Evolutionary conservation across 2,113 vertebrate genomes (phyloP), one percentile per base, ranked within the genome.

Genomic region (Phyllopteryx taeniolatus): DNA sequence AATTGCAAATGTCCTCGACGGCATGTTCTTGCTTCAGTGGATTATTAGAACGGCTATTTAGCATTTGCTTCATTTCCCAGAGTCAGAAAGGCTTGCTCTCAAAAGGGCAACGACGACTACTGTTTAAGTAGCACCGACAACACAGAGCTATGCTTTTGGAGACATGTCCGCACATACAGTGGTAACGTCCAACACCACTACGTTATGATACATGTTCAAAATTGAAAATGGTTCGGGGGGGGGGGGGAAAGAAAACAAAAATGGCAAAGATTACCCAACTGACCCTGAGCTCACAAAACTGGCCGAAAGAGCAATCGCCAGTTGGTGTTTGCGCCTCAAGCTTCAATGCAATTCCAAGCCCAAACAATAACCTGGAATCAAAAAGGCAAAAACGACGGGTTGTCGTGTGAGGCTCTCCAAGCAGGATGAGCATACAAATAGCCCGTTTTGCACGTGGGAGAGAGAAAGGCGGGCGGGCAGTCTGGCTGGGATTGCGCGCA

Each of bases 381-480:
- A 71, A 83, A 76, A 79, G 79, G 79, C 79, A 74, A 78, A 27
- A 76, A 79, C 73, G 85, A 78, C 43, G 73, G 80, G 82, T 86
- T 74, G 75, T 89, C 80, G 81, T 42, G 22, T 77, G 82, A 68
- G 1, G 78, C n/a, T 74, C 77, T 87, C 82, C 80, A 74, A 84
- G 85, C 49, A 59, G 87, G 83, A 86, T 85, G 35, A 81, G 84
- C 89, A 87, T 84, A 89, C 86, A 90, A 88, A 90, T 86, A 80
- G 67, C 78, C 67, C 14, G 1, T 53, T 84, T 90, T 85, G 79
- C 84, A 84, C 85, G 83, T 88, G 79, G 81, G 83, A 83, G 60
- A 3, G 60, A 62, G 7, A 60, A 27, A 42, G 61, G 20, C 2
- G 3, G 61, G 35, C 35, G 11, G 65, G 53, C 62, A 82, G 79